A percentile compares a stretch with the other conserved stretches of the same genome.
These are phyloP conservation scores for Camponotus pennsylvanicus DNA, from an alignment of 1,140 invertebrate genomes.

Conservation along the genomic window DNA sequence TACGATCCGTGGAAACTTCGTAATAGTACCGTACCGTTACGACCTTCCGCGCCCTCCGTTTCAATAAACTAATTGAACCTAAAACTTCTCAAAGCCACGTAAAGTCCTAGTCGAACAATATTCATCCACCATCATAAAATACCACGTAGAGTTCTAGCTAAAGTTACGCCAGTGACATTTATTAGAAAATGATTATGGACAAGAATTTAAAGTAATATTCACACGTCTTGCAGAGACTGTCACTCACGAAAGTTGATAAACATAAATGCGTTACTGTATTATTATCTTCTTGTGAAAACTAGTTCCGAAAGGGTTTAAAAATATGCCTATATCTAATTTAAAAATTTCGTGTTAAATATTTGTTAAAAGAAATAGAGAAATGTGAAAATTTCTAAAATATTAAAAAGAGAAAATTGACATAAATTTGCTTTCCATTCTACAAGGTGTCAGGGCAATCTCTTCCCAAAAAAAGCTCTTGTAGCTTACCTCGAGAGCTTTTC, in stretches of 20 bases:
- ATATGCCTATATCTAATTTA: neutral
- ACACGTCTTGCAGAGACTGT: neutral
- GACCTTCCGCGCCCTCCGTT: conserved; percentile 47
- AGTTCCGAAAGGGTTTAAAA: neutral
- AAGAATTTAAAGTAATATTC: neutral
- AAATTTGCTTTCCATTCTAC: neutral
- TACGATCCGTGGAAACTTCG: conserved; percentile 62
- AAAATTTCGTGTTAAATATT: neutral
- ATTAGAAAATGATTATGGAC: conserved; percentile 45
- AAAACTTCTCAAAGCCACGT: conserved; percentile 57
- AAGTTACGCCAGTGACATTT: conserved; percentile 22
- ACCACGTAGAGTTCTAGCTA: neutral
- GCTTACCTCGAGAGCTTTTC: no score
- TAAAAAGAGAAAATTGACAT: neutral
- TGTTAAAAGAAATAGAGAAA: neutral
- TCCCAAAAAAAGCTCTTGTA: no score
- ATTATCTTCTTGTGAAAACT: neutral
- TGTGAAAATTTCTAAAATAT: neutral
- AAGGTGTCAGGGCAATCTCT: no score
- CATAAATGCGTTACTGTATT: neutral
- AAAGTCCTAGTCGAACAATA: conserved; percentile 55
- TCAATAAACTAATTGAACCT: conserved; percentile 64
- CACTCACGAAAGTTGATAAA: neutral
- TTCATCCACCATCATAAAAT: conserved; percentile 51
- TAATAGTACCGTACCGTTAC: conserved; percentile 59